Conservation (phyloP, 2,888 invertebrate genomes). For the Calameuta pallipes region DNA sequence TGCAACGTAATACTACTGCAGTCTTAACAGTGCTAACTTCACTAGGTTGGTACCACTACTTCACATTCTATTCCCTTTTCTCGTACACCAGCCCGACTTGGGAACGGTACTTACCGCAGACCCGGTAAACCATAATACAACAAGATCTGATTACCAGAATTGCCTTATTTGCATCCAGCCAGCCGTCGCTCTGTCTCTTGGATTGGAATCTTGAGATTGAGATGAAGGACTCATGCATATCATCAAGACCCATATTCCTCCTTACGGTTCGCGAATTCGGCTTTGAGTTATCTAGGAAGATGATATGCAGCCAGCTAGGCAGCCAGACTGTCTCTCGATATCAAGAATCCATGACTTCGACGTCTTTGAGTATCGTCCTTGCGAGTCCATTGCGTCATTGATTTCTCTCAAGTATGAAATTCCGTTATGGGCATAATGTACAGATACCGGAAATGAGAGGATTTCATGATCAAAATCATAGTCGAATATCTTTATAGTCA, state of each 20-base stretch:
- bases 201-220: slow-evolving; percentile 14
- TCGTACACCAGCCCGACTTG: not conserved
- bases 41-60: not conserved
- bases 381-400: not conserved
- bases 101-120: slow-evolving; percentile 21
- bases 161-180: slow-evolving; percentile 46
- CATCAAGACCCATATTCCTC: slow-evolving; percentile 29
- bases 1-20: not conserved
- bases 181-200: slow-evolving; percentile 27
- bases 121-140: slow-evolving; percentile 41
- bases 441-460: not conserved
- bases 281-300: not conserved
- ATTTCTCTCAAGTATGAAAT: not conserved
- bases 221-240: slow-evolving; percentile 29
- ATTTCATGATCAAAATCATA: not conserved
- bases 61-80: not conserved
- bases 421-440: not conserved
- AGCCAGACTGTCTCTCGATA: not conserved
- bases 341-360: not conserved
- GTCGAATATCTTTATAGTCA: not conserved
- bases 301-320: not conserved
- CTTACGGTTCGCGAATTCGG: not conserved
- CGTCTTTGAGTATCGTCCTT: not conserved
- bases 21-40: not conserved
- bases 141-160: slow-evolving; percentile 44